Percentiles rank a stretch among this genome's conserved stretches.
Evolutionary conservation across 2,113 vertebrate genomes (phyloP).

Genomic region (Dipodomys stephensi): DNA sequence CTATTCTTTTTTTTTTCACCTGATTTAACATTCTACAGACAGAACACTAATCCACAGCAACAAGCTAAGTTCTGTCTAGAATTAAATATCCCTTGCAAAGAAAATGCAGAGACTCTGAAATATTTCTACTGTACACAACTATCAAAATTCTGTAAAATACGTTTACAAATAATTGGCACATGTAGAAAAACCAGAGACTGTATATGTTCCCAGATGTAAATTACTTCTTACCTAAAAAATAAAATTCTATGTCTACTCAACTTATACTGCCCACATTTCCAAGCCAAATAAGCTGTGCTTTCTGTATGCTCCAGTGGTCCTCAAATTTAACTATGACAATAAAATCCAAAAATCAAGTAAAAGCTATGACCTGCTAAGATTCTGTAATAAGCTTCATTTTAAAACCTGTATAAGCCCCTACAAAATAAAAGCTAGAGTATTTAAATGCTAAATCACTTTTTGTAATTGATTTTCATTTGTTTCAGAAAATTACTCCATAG

Average conservation of each 20-base stretch:
- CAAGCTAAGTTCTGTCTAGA: slow-evolving; percentile 57
- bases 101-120: slow-evolving; percentile 30
- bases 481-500: slow-evolving; percentile 43
- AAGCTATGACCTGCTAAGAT: slow-evolving; percentile 4
- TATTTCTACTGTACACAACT: background rate
- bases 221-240: slow-evolving; percentile 51
- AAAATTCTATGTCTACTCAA: background rate
- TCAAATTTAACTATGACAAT: slow-evolving; percentile 43
- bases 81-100: slow-evolving; percentile 36
- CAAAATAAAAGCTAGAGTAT: slow-evolving; percentile 25
- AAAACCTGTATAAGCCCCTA: background rate
- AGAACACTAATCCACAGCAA: slow-evolving; percentile 32
- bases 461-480: slow-evolving; percentile 49
- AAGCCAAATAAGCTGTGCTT: background rate
- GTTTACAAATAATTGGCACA: slow-evolving; percentile 40
- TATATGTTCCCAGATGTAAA: slow-evolving; percentile 39
- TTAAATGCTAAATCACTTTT: slow-evolving; percentile 54
- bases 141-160: slow-evolving; percentile 31
- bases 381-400: slow-evolving; percentile 48
- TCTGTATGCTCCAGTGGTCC: background rate
- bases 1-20: background rate
- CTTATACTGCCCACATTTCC: slow-evolving; percentile 10
- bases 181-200: slow-evolving; percentile 7
- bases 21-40: slow-evolving; percentile 13
- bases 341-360: slow-evolving; percentile 56